phyloP scores from a whole-genome alignment of 37 sponge, comb jelly and placozoan species.

The Ephydatia muelleri region DNA sequence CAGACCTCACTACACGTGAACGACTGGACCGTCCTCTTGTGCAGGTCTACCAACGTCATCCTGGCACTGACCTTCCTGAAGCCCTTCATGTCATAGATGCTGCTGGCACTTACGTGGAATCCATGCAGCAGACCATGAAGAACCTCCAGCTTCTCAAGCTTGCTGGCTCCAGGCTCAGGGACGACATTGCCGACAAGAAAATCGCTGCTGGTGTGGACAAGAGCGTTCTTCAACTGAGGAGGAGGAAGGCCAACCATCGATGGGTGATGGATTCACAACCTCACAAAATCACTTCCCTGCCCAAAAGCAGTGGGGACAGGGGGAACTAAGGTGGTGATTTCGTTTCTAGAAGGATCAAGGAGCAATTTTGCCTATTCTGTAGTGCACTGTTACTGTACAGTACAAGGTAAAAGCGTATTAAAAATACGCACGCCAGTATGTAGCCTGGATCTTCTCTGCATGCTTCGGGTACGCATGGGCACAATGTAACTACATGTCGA shows the following conservation, averaged over 20 bases:
- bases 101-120: slow-evolving; percentile 32
- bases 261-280: slow-evolving; percentile 54
- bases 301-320: not conserved
- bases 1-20: slow-evolving; percentile 65
- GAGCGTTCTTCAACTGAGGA: slow-evolving; percentile 51
- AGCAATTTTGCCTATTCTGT: not conserved
- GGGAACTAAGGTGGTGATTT: not conserved
- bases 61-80: slow-evolving; percentile 82
- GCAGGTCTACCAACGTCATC: slow-evolving; percentile 69
- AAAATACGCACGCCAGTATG: no score
- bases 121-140: slow-evolving; percentile 55
- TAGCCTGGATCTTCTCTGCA: no score
- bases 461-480: no score
- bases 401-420: no score
- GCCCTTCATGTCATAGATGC: slow-evolving; percentile 60
- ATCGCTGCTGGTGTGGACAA: slow-evolving; percentile 56
- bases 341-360: not conserved
- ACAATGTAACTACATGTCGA: no score
- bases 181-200: slow-evolving; percentile 73
- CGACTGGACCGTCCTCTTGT: slow-evolving; percentile 77
- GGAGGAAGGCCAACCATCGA: slow-evolving; percentile 61
- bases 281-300: not conserved
- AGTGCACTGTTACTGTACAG: not conserved
- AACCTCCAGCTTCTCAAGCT: slow-evolving; percentile 70
- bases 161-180: slow-evolving; percentile 47